These are phyloP conservation scores for Nibea albiflora DNA, from an alignment of 2,113 vertebrate species.

Conservation along the genomic window DNA sequence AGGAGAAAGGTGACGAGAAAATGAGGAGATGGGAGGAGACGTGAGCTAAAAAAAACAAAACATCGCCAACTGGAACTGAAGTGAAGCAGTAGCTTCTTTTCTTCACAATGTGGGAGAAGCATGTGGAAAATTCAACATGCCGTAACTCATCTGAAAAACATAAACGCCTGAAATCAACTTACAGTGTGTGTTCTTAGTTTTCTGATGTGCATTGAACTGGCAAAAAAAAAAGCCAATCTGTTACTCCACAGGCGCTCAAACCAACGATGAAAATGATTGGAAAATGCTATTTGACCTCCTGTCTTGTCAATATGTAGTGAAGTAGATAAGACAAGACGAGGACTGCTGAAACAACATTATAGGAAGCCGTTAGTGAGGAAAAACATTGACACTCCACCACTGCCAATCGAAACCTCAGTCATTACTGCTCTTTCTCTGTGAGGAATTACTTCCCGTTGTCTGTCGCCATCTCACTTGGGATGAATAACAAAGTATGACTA, in stretches of 20 bases:
- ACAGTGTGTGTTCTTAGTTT: not conserved
- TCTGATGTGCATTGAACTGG: not conserved
- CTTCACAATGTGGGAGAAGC: not conserved
- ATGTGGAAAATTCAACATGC: too few species aligned
- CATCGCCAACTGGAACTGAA: too few species aligned
- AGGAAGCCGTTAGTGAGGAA: conserved; percentile 42
- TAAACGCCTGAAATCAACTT: not conserved
- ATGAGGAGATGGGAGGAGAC: too few species aligned
- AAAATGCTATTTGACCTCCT: conserved; percentile 42
- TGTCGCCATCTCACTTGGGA: not conserved
- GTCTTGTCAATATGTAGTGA: conserved; percentile 42
- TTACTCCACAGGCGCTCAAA: conserved; percentile 11
- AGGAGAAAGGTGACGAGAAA: too few species aligned
- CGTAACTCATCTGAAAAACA: not conserved
- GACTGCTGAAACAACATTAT: conserved; percentile 62
- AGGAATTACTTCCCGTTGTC: conserved; percentile 30
- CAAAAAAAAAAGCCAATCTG: not conserved
- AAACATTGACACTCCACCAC: conserved; percentile 33
- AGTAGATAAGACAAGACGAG: conserved; percentile 56
- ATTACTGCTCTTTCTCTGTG: conserved; percentile 29
- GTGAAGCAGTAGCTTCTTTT: too few species aligned
- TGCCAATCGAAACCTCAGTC: conserved; percentile 25
- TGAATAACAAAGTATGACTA: conserved; percentile 1
- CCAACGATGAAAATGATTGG: conserved; percentile 7
- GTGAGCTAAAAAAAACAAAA: too few species aligned